These are phyloP conservation scores for Synergus gifuensis DNA, from an alignment of 2,888 invertebrate genomes.

Conservation along the genomic window DNA sequence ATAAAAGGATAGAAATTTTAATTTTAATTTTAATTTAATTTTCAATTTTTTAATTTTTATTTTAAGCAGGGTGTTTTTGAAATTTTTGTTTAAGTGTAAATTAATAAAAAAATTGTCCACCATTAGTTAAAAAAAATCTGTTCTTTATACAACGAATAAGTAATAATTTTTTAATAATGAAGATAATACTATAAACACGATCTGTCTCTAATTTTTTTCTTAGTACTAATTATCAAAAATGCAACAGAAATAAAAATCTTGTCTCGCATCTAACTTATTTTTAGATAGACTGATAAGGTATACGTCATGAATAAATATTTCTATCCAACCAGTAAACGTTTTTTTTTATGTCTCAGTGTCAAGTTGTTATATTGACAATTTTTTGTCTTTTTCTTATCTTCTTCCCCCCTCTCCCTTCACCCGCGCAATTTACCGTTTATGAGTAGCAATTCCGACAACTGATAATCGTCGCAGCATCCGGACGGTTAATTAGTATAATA, in stretches of 20 bases:
- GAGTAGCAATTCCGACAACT: constrained; percentile 62
- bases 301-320: background rate
- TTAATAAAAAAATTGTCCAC: no score
- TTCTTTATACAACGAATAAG: background rate
- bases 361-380: background rate
- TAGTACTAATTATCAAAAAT: background rate
- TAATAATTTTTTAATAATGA: background rate
- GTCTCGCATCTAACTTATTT: background rate
- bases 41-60: no score
- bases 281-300: background rate
- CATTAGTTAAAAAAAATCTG: background rate
- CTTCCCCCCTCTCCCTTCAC: background rate
- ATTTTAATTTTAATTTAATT: no score
- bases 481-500: constrained; percentile 62
- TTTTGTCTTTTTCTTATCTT: background rate
- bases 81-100: no score
- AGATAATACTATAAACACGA: no score
- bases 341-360: background rate
- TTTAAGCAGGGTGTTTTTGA: no score
- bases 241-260: background rate
- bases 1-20: no score
- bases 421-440: constrained; percentile 64
- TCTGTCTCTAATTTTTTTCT: background rate
- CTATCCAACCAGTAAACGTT: background rate
- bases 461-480: constrained; percentile 65